Evolutionary conservation across 2,797 vertebrate genomes (phyloP).

Genomic region (Rhinella marina): DNA sequence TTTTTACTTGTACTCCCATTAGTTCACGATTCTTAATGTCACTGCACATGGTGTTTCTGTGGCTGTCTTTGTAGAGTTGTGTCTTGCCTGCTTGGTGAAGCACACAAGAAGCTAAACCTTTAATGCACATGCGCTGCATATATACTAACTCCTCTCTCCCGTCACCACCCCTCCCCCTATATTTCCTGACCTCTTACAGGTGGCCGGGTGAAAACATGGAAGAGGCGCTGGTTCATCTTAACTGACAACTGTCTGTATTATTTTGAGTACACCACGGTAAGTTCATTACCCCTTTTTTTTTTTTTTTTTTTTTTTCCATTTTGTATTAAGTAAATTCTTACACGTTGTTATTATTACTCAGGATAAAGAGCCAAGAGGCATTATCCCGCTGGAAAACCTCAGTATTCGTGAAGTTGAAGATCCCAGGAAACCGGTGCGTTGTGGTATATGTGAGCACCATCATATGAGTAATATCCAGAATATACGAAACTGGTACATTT

Average conservation of each 20-base stretch:
- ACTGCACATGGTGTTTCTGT: slow-evolving; percentile 20
- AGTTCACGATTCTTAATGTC: neutral
- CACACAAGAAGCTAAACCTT: neutral
- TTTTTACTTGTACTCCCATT: neutral
- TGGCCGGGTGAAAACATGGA: slow-evolving; percentile 94
- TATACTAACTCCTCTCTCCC: neutral
- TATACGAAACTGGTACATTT: neutral
- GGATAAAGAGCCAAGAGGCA: slow-evolving; percentile 94
- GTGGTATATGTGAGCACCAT: neutral
- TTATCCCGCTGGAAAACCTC: slow-evolving; percentile 93
- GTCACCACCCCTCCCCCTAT: neutral
- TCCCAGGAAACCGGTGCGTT: slow-evolving; percentile 87
- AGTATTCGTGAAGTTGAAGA: slow-evolving; percentile 96
- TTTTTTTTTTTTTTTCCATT: neutral
- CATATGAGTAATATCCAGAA: neutral
- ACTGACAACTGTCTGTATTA: slow-evolving; percentile 96
- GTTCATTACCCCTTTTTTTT: neutral
- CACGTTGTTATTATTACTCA: slow-evolving; percentile 62
- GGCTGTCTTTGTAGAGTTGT: neutral
- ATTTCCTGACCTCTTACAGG: slow-evolving; percentile 70
- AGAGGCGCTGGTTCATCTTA: slow-evolving; percentile 93
- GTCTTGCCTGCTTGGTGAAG: neutral
- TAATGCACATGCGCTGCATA: neutral
- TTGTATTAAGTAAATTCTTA: neutral
- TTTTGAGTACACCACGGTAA: slow-evolving; percentile 93